These are phyloP conservation scores for Leptodactylus fallax DNA, from an alignment of 2,797 vertebrate genomes.

Conservation along the genomic window DNA sequence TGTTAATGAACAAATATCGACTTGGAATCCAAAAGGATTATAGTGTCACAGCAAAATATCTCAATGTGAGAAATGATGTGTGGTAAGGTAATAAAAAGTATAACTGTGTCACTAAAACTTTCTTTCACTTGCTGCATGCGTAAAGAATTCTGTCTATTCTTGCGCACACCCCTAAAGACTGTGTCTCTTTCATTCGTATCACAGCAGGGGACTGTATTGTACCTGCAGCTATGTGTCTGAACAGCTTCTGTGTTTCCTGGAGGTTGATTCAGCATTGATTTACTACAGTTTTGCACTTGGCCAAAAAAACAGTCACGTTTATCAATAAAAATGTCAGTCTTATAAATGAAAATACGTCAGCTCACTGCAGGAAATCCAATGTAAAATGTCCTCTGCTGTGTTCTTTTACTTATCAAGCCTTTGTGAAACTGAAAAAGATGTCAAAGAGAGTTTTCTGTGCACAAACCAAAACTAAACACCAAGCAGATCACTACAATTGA, in stretches of 20 bases:
- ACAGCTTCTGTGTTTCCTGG: slow-evolving; percentile 54
- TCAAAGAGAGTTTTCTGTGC: slow-evolving; percentile 41
- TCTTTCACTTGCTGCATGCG: slow-evolving; percentile 3
- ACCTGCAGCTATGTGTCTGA: slow-evolving; percentile 63
- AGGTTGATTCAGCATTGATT: slow-evolving; percentile 57
- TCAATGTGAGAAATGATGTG: neutral
- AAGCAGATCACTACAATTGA: neutral
- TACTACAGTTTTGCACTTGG: slow-evolving; percentile 60
- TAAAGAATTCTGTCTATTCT: slow-evolving; percentile 46
- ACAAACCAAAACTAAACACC: slow-evolving; percentile 26
- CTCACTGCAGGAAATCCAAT: slow-evolving; percentile 60
- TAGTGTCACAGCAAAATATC: neutral
- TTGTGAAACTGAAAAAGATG: slow-evolving; percentile 54
- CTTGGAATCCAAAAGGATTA: neutral
- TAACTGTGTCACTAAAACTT: slow-evolving; percentile 32
- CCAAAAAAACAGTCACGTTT: slow-evolving; percentile 56
- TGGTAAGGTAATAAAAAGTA: slow-evolving; percentile 9
- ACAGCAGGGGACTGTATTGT: slow-evolving; percentile 52
- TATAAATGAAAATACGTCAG: slow-evolving; percentile 62
- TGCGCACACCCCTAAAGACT: slow-evolving; percentile 41
- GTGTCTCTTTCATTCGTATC: slow-evolving; percentile 53
- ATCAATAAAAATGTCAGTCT: slow-evolving; percentile 63
- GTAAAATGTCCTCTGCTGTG: slow-evolving; percentile 59
- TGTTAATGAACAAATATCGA: neutral
- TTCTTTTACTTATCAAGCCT: slow-evolving; percentile 55